Evolutionary conservation across 2,888 invertebrate species (phyloP), one percentile per base, ranked within the genome.

Genomic region (Sinotaia quadrata): DNA sequence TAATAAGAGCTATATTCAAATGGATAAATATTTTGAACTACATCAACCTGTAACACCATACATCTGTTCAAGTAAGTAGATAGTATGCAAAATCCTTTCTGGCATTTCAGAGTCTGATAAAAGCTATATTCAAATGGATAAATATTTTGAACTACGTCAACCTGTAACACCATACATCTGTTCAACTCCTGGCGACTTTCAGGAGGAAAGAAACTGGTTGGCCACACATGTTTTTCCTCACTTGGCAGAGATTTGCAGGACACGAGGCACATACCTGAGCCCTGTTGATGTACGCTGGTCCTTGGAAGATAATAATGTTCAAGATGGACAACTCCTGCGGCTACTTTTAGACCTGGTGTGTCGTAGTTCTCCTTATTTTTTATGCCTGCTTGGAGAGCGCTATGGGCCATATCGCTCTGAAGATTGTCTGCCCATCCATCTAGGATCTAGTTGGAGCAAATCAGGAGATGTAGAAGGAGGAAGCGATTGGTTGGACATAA

Each of bases 301-400:
- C 21, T 71, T 77, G 5, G 73, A 76, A n/a, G 80, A 81, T 21
- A 59, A 74, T n/a, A 73, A 78, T 29, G 73, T 76, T 5, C 72
- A 77, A 27, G 69, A 73, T 31, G 84, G 83, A 29, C 75, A 81
- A 44, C 63, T 82, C 2, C 68, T 86, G 56, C 78, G 74, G 24
- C 74, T 82, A 5, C 71, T 76, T 12, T 74, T 87, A 21, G 83
- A 86, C 61, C 80, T 76, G 44, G 78, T 86, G 12, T 74, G 67
- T 21, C 74, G 74, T 66, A 84, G 81, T 67, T 75, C 81, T 4
- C 87, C 87, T 15, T 87, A 82, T 74, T 84, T 85, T 66, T 78
- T 87, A 15, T 81, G 85, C 63, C 69, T 87, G 31, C 71, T 87
- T 7, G 87, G 87, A 7, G 86, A 87, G 63, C 78, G 85, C 15